A percentile compares a stretch with the other conserved stretches of the same genome.
These are phyloP conservation scores for Arctia plantaginis DNA, from an alignment of 2,888 invertebrate genomes.

Conservation along the genomic window DNA sequence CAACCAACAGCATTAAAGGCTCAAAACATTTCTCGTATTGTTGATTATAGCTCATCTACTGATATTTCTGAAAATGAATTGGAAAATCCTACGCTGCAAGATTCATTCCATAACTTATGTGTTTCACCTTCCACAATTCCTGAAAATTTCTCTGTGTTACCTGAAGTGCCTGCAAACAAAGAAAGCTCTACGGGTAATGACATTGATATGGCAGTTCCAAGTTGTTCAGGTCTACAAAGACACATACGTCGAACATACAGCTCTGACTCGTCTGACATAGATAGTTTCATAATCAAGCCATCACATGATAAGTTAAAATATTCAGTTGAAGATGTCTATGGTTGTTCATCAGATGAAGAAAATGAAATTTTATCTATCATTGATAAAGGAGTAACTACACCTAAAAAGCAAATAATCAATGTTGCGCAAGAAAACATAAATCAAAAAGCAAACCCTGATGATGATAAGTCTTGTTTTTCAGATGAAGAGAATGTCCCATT, in stretches of 20 bases:
- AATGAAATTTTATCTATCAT: neutral
- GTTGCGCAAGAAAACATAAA: too few species aligned
- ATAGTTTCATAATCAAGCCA: constrained; percentile 9
- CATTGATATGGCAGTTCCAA: constrained; percentile 2
- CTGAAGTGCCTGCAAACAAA: constrained; percentile 23
- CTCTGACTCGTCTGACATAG: constrained; percentile 11
- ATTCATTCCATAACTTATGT: constrained; percentile 1
- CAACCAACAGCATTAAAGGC: too few species aligned
- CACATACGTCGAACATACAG: neutral
- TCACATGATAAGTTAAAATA: constrained; percentile 6
- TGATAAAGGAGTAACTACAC: constrained; percentile 9
- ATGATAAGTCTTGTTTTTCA: constrained; percentile 2
- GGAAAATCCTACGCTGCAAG: neutral
- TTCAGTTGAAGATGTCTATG: constrained; percentile 9
- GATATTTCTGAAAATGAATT: neutral
- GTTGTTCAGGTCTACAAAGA: neutral
- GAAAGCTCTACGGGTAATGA: too few species aligned
- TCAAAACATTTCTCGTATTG: neutral
- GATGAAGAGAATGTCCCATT: constrained; percentile 12
- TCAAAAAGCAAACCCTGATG: neutral
- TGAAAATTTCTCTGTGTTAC: neutral
- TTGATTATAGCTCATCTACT: constrained; percentile 4
- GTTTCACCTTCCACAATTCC: constrained; percentile 4
- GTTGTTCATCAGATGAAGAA: constrained; percentile 8
- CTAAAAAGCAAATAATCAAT: constrained; percentile 10